These are phyloP conservation scores for Tenualosa ilisha DNA, from an alignment of 2,797 vertebrate species.

Conservation along the genomic window DNA sequence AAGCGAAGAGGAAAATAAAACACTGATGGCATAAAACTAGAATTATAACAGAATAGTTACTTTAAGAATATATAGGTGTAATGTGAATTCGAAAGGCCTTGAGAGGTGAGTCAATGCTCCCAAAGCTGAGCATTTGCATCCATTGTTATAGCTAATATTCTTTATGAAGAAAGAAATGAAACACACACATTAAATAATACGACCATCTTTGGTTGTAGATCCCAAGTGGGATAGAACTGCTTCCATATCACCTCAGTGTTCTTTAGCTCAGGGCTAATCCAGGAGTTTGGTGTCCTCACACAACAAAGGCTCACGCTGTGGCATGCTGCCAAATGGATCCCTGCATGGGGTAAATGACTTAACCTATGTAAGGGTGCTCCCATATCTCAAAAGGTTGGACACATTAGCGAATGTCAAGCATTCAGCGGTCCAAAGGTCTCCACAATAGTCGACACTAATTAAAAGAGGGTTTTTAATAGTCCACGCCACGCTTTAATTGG, in stretches of 20 bases:
- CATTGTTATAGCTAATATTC: neutral
- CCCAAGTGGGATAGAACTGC: neutral
- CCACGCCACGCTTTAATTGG: neutral
- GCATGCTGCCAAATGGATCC: neutral
- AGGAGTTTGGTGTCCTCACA: neutral
- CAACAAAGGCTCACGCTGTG: neutral
- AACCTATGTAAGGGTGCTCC: slow-evolving; percentile 1
- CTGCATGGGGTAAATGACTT: slow-evolving; percentile 13
- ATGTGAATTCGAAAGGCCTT: neutral
- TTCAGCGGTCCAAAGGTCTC: neutral
- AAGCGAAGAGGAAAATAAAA: neutral
- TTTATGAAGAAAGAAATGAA: neutral
- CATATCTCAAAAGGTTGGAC: slow-evolving; percentile 19
- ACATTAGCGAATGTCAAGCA: slow-evolving; percentile 19
- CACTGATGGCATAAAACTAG: too few relatives aligned
- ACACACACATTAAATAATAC: neutral
- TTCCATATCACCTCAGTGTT: neutral
- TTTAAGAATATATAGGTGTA: neutral
- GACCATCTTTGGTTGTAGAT: neutral
- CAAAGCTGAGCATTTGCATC: neutral
- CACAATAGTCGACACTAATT: slow-evolving; percentile 16
- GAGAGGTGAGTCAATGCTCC: neutral
- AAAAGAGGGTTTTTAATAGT: neutral
- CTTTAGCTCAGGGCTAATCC: neutral
- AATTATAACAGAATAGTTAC: neutral